Base-by-base conservation (phyloP, 2,888 invertebrate genomes). In the Apeira syringaria region DNA sequence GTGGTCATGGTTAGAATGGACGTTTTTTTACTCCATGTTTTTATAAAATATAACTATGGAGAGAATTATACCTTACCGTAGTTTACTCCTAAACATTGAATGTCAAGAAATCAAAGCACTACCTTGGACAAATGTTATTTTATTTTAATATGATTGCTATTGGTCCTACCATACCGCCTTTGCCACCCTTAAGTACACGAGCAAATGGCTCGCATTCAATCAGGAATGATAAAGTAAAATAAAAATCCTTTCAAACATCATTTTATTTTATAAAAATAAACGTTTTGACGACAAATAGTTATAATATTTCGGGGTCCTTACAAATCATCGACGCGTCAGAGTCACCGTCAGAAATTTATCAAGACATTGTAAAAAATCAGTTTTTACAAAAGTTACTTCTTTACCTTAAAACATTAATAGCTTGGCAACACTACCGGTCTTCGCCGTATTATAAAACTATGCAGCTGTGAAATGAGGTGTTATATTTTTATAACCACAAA, bases 351-450 rank as follows among this genome's bases (percentile, higher is more conserved):
- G 81, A 80, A 92, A 92, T 92, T 93, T 92, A 92, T 91, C 92
- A 92, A 93, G 93, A 93, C 93, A 20, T 92, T 92, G 92, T 92
- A 90, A 91, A 91, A 90, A 90, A 87, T 86, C 80, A 91, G 92
- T 90, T 91, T 90, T 92, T 93, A 92, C 92, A 93, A 93, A 93
- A 93, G 90, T 92, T 92, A 92, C 90, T 91, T 83, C 38, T 79
- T 74, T 80, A 87, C 80, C 92, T 92, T 92, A 92, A 91, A 90
- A 90, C 88, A 86, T 91, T 92, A 92, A 20, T 20, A 20, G 20
- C 20, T 20, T 20, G 20, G 20, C 20, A 5, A 20, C 20, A 20
- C 20, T 20, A 20, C 7, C 20, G 20, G 20, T 20, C 20, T 20
- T 2, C 7, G 7, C 5, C 20, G 20, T 7, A 20, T 7, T 7